Conservation (phyloP, 2,888 invertebrate species). For the Lasioglossum calceatum region DNA sequence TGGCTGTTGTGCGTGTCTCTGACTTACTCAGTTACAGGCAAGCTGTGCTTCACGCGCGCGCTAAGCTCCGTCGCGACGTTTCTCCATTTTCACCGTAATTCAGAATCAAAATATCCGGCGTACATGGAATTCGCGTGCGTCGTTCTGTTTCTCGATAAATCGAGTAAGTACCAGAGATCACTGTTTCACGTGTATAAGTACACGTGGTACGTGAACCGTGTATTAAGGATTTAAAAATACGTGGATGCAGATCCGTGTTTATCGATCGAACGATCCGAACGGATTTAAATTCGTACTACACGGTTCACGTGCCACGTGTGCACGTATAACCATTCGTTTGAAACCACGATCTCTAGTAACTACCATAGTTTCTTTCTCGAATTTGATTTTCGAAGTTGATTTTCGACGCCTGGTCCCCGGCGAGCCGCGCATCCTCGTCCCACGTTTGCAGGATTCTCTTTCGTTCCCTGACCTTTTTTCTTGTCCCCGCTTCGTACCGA, state of each 20-base stretch:
- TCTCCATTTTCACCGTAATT: background rate
- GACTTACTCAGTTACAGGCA: background rate
- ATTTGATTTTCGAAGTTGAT: background rate
- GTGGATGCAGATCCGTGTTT: no score
- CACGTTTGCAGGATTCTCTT: background rate
- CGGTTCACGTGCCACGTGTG: no score
- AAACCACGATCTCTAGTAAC: no score
- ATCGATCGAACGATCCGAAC: no score
- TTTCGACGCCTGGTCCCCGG: background rate
- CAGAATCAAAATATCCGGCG: background rate
- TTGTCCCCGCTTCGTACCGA: background rate
- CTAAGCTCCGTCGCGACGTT: no score
- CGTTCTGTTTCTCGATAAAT: background rate
- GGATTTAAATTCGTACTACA: no score
- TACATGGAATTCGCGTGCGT: background rate
- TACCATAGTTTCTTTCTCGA: background rate
- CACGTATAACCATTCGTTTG: no score
- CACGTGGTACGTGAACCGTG: no score
- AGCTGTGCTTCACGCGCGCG: background rate
- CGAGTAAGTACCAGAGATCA: no score
- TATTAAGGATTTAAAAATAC: no score
- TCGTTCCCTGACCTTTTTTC: background rate
- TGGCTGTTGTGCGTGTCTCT: constrained; percentile 40
- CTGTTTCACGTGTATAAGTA: no score
- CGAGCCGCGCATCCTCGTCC: background rate